Evolutionary conservation across 1,140 invertebrate genomes (phyloP).

Genomic region (Achatina immaculata): DNA sequence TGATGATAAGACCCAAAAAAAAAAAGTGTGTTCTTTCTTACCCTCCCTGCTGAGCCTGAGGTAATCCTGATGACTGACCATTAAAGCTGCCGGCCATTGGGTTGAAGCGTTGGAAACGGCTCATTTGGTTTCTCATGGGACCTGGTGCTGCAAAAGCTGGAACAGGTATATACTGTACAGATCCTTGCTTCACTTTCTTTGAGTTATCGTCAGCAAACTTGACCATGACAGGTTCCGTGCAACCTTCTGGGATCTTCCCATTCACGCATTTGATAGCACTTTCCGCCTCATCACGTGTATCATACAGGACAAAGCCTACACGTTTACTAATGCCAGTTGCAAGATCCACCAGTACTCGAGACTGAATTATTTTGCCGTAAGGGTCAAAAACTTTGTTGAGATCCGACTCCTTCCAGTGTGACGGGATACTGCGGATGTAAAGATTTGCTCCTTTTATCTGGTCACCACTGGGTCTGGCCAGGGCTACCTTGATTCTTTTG

Average conservation of each 20-base stretch:
- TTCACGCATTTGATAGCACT: conserved; percentile 87
- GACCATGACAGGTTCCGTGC: conserved; percentile 85
- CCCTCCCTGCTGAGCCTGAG: conserved; percentile 40
- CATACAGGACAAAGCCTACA: conserved; percentile 87
- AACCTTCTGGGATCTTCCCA: conserved; percentile 86
- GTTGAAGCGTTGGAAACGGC: conserved; percentile 56
- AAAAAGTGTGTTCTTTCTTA: conserved; percentile 15
- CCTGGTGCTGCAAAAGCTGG: conserved; percentile 48
- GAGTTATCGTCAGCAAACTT: conserved; percentile 94
- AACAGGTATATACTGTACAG: conserved; percentile 40
- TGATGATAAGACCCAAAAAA: not conserved
- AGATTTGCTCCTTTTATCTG: conserved; percentile 95
- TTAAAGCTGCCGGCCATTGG: conserved; percentile 52
- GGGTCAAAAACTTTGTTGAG: conserved; percentile 87
- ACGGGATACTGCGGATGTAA: conserved; percentile 92
- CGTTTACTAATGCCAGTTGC: conserved; percentile 86
- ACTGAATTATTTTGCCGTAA: conserved; percentile 90
- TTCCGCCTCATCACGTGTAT: conserved; percentile 79
- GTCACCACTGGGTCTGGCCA: conserved; percentile 89
- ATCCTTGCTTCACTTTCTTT: conserved; percentile 74
- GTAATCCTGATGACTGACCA: conserved; percentile 25
- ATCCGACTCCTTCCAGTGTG: conserved; percentile 77
- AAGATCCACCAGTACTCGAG: conserved; percentile 89
- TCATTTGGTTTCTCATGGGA: conserved; percentile 56
- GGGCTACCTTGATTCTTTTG: conserved; percentile 90